Evolutionary conservation across 2,797 vertebrate species (phyloP), one percentile per base, ranked within the genome.

Genomic region (Neomorphus geoffroyi): DNA sequence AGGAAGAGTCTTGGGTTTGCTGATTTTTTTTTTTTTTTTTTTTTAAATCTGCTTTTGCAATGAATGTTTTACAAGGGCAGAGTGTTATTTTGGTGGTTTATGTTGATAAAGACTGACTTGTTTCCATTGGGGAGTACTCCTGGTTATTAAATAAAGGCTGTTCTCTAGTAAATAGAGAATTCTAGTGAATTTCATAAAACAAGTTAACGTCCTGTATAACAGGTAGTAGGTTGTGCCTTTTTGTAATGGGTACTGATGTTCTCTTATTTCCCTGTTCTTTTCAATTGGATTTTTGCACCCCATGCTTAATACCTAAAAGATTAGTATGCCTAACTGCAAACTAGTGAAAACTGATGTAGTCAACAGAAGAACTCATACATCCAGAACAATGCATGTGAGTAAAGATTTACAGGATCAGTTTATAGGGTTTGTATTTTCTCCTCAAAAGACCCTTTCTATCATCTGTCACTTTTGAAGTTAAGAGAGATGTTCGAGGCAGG

Each of bases 1-100:
- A 96, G 88, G 90, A 94, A 87, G 69, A 93, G 71, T 90, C 53
- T 37, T 82, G 69, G 10, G 23, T 88, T 75, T 93, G 85, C 70
- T 60, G 75, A 21, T 82, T 84, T 77, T 10, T 26, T 16, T 22
- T 84, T 77, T 10, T 26, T 16, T 22, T 77, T 64, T 79, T 77
- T 61, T 72, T 80, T 17, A 8, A 84, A 88, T 84, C 88, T 79
- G 58, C 58, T 92, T 94, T 94, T 95, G 73, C 88, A 80, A 39
- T 80, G 82, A 75, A 61, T 74, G 45, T 75, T 92, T 86, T 84
- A 88, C 74, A 73, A 60, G 71, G 70, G 72, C 5, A 12, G 82
- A 88, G 62, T 85, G 61, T 58, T 93, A 35, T 53, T 94, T 70
- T 62, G 58, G 39, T 87, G 28, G 26, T 80, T 86, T 39, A 67